Evolutionary conservation across 2,888 invertebrate species (phyloP).

Genomic region (Pandemis heparana): DNA sequence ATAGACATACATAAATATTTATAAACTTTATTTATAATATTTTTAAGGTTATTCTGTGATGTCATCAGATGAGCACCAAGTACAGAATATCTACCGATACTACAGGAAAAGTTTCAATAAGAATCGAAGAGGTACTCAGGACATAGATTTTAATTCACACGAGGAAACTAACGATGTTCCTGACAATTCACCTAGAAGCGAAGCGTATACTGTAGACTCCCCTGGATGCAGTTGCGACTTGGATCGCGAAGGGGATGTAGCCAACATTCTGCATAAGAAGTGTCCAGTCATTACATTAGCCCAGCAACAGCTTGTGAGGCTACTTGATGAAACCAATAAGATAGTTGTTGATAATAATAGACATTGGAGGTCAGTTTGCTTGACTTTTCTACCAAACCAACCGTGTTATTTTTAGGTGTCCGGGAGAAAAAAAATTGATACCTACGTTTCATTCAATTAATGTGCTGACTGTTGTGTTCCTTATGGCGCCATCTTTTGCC

Average conservation of each 20-base stretch:
- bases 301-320: constrained; percentile 69
- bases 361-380: constrained; percentile 65
- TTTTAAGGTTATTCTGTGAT: constrained; percentile 48
- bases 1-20: constrained; percentile 18
- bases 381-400: not conserved
- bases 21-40: constrained; percentile 28
- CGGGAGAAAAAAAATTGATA: too few relatives aligned
- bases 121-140: constrained; percentile 54
- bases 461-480: too few relatives aligned
- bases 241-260: constrained; percentile 69
- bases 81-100: constrained; percentile 72
- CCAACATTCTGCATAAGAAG: constrained; percentile 76
- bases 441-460: too few relatives aligned
- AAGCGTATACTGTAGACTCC: constrained; percentile 46
- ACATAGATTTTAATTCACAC: constrained; percentile 54
- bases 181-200: constrained; percentile 58
- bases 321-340: constrained; percentile 73
- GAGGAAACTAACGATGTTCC: constrained; percentile 52
- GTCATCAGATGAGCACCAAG: constrained; percentile 71
- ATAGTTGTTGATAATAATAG: constrained; percentile 64
- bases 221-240: constrained; percentile 67
- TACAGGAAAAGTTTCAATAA: constrained; percentile 73
- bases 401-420: not conserved
- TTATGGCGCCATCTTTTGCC: too few relatives aligned
- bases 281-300: constrained; percentile 76